These are phyloP conservation scores for Steatornis caripensis DNA, from an alignment of 2,113 vertebrate species.

Conservation along the genomic window DNA sequence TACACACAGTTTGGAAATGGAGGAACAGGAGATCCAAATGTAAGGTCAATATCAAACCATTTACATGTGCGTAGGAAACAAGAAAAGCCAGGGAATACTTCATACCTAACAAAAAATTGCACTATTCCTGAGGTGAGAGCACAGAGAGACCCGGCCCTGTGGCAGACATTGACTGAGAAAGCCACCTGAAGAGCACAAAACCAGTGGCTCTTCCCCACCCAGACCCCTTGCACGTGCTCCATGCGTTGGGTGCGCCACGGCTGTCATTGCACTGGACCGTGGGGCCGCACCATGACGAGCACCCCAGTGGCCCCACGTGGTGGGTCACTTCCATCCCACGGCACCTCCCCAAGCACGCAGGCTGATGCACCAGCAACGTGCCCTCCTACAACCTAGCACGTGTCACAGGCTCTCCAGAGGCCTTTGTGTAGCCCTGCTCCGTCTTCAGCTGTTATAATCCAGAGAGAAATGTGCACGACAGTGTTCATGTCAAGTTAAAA, in stretches of 20 bases:
- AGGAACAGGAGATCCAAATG: not conserved
- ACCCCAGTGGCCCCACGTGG: accelerated
- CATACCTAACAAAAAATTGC: not conserved
- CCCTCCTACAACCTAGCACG: not conserved
- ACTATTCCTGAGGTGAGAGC: not conserved
- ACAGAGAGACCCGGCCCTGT: not conserved
- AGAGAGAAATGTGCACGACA: not conserved
- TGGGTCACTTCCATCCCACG: not conserved
- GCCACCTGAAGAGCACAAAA: not conserved
- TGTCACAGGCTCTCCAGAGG: not conserved
- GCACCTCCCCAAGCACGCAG: not conserved
- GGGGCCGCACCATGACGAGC: accelerated
- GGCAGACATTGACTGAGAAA: not conserved
- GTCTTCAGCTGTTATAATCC: not conserved
- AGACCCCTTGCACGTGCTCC: not conserved
- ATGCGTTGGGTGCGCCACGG: accelerated
- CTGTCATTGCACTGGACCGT: accelerated
- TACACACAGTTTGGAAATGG: not conserved
- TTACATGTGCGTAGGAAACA: not conserved
- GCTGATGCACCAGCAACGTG: not conserved
- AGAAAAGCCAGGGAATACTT: not conserved
- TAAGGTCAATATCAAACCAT: not conserved
- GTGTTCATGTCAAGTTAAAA: not conserved
- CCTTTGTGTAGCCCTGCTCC: not conserved
- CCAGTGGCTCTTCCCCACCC: not conserved